Base-by-base conservation (phyloP, 30 jellyfish, hydroid and myxozoan species). In the Nemopilema nomurai region DNA sequence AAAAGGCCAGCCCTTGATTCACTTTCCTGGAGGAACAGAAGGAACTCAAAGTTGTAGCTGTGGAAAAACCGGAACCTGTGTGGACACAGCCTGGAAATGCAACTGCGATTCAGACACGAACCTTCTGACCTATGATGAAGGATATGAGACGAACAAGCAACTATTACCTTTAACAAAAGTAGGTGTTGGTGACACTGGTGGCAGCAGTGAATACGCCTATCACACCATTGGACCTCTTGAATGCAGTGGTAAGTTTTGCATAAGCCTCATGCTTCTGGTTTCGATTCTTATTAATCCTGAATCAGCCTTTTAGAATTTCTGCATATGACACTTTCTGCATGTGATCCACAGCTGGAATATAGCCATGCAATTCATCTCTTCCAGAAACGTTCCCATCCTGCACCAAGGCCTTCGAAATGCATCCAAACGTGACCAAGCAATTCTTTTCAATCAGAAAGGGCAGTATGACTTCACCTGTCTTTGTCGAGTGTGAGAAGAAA, bases 31-130 rank as follows among this genome's bases (percentile, higher is more conserved):
- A 13, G 96, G 89, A 16, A 74, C 90, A 16, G 29, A 81, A 0
- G 41, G 31, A 8, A 83, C 87, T 16, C 4, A 27, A 50, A 90
- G 96, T 6, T 87, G 96, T 64, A 79, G 85, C 8, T 87, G 96
- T 79, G 96, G 90, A 26, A 64, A 51, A 17, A 71, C 85, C 0
- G 26, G 28, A 13, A 70, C 96, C 18, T 87, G 96, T 71, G 51
- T 49, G 21, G 20, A 31, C 31, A 41, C 30, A 18, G 52, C 49
- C 7, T 4, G 24, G 20, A 26, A 6, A n/a, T 86, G 95, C 86
- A 86, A 86, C 74, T 86, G 95, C 24, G 95, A 86, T 49, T 26
- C 86, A 22, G 77, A 74, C 31, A 50, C 30, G 70, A 18, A 4
- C 16, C 25, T 18, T 0, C 21, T 53, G 18, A 21, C 21, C 20